These are phyloP conservation scores for Atrichornis clamosus DNA, from an alignment of 2,113 vertebrate species.

Conservation along the genomic window DNA sequence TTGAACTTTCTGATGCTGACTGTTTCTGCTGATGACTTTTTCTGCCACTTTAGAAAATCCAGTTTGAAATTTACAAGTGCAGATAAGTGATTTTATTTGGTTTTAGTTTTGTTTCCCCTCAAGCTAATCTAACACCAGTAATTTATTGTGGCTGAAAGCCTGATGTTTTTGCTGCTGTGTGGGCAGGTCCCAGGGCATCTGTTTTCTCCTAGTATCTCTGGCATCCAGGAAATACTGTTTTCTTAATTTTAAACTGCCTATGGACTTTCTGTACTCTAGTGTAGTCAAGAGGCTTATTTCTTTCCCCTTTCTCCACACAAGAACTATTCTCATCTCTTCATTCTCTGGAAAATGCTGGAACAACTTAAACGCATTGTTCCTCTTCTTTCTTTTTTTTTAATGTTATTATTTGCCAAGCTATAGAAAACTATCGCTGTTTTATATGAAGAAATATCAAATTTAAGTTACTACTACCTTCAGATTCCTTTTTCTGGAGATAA, in stretches of 20 bases:
- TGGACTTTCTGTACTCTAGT: not conserved
- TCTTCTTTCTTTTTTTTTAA: not conserved
- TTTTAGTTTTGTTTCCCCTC: not conserved
- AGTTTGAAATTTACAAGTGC: not conserved
- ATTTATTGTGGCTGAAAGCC: not conserved
- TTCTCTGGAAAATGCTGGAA: not conserved
- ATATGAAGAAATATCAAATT: not conserved
- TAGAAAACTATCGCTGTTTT: not conserved
- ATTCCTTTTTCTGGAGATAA: not conserved
- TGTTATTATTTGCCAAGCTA: not conserved
- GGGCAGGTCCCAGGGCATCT: not conserved
- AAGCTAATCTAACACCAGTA: not conserved
- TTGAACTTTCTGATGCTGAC: not conserved
- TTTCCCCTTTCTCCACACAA: not conserved
- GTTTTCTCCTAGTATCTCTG: not conserved
- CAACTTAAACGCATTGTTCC: not conserved
- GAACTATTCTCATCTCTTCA: not conserved
- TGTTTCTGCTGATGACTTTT: not conserved
- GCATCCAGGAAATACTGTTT: not conserved
- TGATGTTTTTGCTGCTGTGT: not conserved
- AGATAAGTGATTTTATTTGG: not conserved
- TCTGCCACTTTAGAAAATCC: not conserved
- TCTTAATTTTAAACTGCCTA: not conserved
- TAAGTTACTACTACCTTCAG: not conserved
- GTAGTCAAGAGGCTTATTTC: not conserved